phyloP scores from a whole-genome alignment of 2,888 invertebrate genomes.

The Xylophagus ater region DNA sequence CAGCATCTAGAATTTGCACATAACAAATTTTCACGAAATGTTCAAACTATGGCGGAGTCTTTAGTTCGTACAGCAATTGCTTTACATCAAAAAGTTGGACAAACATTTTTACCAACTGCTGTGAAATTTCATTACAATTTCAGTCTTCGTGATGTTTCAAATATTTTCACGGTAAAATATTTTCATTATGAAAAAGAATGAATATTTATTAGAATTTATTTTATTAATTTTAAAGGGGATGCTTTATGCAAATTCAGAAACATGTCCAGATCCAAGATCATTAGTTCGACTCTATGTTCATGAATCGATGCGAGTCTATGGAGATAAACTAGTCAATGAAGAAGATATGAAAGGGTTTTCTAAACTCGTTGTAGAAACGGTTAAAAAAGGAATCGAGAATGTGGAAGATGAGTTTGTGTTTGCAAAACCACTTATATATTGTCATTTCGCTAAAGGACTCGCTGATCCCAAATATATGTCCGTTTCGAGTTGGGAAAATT shows the following conservation, averaged over 20 bases:
- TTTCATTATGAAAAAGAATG: constrained; percentile 2
- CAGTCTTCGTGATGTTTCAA: constrained; percentile 83
- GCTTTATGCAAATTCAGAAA: constrained; percentile 68
- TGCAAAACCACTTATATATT: constrained; percentile 70
- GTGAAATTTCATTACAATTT: constrained; percentile 92
- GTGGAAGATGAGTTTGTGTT: constrained; percentile 62
- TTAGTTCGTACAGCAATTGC: constrained; percentile 62
- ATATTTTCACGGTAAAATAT: constrained; percentile 74
- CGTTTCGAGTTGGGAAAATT: constrained; percentile 55
- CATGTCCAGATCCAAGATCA: constrained; percentile 56
- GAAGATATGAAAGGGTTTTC: constrained; percentile 60
- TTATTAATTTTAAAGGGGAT: constrained; percentile 52
- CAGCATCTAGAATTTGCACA: constrained; percentile 58
- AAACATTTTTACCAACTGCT: constrained; percentile 81
- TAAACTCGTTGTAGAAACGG: constrained; percentile 59
- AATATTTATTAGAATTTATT: not conserved
- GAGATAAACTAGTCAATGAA: constrained; percentile 81
- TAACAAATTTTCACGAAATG: constrained; percentile 52
- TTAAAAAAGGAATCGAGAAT: constrained; percentile 67
- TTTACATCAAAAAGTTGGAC: constrained; percentile 63
- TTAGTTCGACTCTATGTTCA: constrained; percentile 80
- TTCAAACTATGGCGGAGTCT: constrained; percentile 48
- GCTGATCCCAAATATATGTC: constrained; percentile 86
- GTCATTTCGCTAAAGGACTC: constrained; percentile 84
- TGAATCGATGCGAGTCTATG: constrained; percentile 81